A percentile compares a stretch with the other conserved stretches of the same genome.
phyloP scores from a whole-genome alignment of 2,113 vertebrate genomes.

The Mastomys coucha region DNA sequence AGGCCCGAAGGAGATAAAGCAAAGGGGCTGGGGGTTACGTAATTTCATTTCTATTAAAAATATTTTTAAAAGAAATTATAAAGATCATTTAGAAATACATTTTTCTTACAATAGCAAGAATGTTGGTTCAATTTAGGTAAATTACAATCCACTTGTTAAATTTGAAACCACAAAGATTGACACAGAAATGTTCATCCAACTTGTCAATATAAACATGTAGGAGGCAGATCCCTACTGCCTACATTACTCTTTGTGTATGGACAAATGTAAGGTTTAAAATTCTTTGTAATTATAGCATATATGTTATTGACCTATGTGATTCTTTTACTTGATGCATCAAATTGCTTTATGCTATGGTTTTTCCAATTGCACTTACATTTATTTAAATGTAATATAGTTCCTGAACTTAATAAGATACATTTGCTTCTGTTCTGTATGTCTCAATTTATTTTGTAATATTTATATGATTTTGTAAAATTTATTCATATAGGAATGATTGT shows the following conservation, averaged over 20 bases:
- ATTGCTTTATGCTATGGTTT: not conserved
- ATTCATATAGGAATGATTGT: not conserved
- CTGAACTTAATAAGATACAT: not conserved
- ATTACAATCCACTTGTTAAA: not conserved
- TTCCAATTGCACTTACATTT: conserved; percentile 7
- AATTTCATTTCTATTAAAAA: not conserved
- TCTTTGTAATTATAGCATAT: not conserved
- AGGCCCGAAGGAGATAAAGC: not conserved
- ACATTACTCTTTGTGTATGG: not conserved
- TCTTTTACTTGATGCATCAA: not conserved
- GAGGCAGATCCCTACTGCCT: not conserved
- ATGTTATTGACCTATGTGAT: not conserved
- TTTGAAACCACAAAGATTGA: not conserved
- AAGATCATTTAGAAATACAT: not conserved
- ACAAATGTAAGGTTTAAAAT: not conserved
- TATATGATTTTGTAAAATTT: conserved; percentile 18
- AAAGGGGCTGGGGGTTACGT: no score
- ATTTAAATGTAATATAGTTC: not conserved
- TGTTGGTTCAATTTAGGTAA: not conserved
- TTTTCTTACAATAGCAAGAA: not conserved
- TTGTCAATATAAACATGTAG: not conserved
- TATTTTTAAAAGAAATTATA: not conserved
- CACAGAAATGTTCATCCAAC: not conserved
- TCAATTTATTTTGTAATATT: not conserved
- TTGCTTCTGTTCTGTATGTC: not conserved